phyloP scores from a whole-genome alignment of 2,888 invertebrate genomes.

The Heliconius ethilla region DNA sequence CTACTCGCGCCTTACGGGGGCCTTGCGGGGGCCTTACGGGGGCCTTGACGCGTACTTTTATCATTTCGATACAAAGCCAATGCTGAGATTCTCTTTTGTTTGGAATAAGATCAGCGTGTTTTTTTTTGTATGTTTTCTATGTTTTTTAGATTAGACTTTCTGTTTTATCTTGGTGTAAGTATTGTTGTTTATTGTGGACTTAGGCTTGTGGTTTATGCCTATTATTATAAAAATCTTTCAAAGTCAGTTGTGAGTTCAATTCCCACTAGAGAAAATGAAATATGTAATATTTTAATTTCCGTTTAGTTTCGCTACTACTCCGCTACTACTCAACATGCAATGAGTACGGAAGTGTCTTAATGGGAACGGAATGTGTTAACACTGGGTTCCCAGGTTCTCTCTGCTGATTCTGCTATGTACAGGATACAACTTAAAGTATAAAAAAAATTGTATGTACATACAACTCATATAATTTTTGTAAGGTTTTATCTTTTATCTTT shows the following conservation, averaged over 20 bases:
- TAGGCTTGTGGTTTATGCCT: neutral
- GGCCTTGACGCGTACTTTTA: constrained; percentile 64
- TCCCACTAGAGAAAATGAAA: neutral
- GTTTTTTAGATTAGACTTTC: constrained; percentile 20
- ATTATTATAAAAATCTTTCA: too few species aligned
- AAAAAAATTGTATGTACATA: too few species aligned
- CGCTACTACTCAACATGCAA: too few species aligned
- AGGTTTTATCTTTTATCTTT: too few species aligned
- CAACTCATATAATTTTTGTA: too few species aligned
- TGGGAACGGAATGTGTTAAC: too few species aligned
- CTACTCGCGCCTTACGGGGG: too few species aligned
- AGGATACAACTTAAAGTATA: too few species aligned
- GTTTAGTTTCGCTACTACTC: too few species aligned
- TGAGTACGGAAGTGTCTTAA: too few species aligned
- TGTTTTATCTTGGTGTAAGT: neutral
- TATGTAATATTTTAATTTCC: neutral
- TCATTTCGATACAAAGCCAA: constrained; percentile 66
- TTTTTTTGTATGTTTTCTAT: constrained; percentile 31
- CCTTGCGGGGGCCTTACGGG: constrained; percentile 43
- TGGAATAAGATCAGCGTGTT: constrained; percentile 40
- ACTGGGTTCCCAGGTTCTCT: too few species aligned
- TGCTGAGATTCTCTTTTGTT: constrained; percentile 53
- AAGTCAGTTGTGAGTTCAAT: neutral
- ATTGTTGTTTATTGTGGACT: neutral
- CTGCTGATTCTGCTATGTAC: too few species aligned